These are phyloP conservation scores for Lasioglossum malachurum DNA, from an alignment of 2,888 invertebrate species.

Conservation along the genomic window DNA sequence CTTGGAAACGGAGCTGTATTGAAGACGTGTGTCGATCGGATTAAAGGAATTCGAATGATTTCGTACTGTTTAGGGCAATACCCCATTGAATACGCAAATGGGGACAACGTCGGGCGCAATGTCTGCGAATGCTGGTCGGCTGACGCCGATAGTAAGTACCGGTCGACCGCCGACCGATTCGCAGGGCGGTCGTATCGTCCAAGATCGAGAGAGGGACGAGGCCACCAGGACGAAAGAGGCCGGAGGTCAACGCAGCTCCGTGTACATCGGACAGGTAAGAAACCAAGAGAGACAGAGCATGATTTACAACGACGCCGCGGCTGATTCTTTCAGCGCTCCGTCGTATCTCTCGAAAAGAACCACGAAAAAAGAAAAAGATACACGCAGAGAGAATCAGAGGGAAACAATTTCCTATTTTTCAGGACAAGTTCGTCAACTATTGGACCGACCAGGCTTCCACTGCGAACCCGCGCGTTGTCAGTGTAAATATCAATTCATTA, in stretches of 20 bases:
- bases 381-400: conserved; percentile 1
- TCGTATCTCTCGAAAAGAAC: conserved; percentile 41
- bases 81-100: conserved; percentile 71
- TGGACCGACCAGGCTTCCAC: conserved; percentile 78
- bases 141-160: conserved; percentile 68
- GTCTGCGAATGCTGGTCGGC: conserved; percentile 42
- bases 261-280: conserved; percentile 83
- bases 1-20: background rate
- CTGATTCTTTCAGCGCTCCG: conserved; percentile 74
- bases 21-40: background rate
- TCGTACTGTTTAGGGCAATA: conserved; percentile 73
- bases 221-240: conserved; percentile 78
- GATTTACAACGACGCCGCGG: conserved; percentile 60
- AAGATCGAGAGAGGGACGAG: conserved; percentile 80
- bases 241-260: conserved; percentile 82
- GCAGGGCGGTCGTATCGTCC: conserved; percentile 80
- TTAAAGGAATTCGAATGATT: conserved; percentile 32
- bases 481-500: conserved; percentile 81
- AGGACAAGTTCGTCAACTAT: conserved; percentile 83
- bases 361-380: background rate
- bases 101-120: conserved; percentile 49
- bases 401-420: conserved; percentile 68
- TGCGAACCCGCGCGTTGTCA: conserved; percentile 78
- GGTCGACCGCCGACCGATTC: conserved; percentile 70
- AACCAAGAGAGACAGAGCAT: conserved; percentile 61